Evolutionary conservation across 2,113 vertebrate species (phyloP), one percentile per base, ranked within the genome.

Genomic region (Mixornis gularis): DNA sequence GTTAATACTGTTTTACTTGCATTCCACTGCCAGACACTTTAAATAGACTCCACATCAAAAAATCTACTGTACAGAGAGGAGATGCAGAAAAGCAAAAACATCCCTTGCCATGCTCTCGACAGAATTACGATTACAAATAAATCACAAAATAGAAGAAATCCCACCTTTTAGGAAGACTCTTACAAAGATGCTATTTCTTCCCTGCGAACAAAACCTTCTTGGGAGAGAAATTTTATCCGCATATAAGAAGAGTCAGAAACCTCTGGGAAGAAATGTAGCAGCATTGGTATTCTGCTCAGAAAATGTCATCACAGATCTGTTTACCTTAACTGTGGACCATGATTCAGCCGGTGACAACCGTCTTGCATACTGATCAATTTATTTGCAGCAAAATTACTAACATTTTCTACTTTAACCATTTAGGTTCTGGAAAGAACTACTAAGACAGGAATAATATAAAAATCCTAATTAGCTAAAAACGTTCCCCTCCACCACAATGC

Each of bases 231-330:
- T 94, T 94, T 94, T 94, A 90, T 94, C 97, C 72, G 93, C 74
- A 93, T 74, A 52, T 90, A 93, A 95, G 96, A 94, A 93, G 96
- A 93, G 96, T 93, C 96, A 97, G 96, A 92, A 95, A 97, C 96
- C 96, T 96, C 97, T 94, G 96, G 96, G 97, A 97, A 96, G 94
- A 96, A 95, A 94, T 53, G 92, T 74, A 83, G 93, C 94, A 85
- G 93, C 97, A 97, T 98, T 97, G 96, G 97, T 97, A 98, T 98
- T 98, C 98, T 55, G 95, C 97, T 97, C 97, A 97, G 97, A 97
- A 97, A 97, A 95, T 96, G 97, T 97, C 97, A 97, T 97, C 97
- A 95, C 96, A 97, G 97, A 97, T 97, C 97, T 97, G 97, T 98
- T 98, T 98, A 98, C 97, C 98, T 98, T 97, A 97, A 97, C 97